These are phyloP conservation scores for Sebastes reedi DNA, from an alignment of 2,797 vertebrate genomes.

Conservation along the genomic window DNA sequence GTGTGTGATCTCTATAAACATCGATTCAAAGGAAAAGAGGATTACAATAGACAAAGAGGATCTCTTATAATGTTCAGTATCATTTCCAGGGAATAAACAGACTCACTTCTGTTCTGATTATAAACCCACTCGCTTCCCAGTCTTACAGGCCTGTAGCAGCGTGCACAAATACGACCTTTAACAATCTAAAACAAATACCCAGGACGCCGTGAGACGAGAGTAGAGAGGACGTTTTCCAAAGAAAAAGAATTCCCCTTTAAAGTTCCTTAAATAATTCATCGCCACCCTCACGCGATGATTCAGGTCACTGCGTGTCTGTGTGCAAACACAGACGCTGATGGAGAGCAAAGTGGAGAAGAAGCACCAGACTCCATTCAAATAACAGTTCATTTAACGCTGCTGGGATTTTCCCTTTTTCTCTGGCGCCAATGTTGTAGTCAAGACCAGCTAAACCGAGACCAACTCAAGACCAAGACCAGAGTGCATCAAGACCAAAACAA, in stretches of 20 bases:
- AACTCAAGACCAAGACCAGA: too few relatives aligned
- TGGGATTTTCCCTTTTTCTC: neutral
- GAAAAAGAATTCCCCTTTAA: constrained; percentile 14
- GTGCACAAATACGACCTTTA: neutral
- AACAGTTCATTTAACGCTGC: neutral
- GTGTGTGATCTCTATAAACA: neutral
- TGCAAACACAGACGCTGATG: neutral
- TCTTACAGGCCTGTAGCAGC: neutral
- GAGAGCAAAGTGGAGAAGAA: neutral
- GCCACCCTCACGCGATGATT: neutral
- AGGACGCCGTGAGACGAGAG: neutral
- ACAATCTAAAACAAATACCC: neutral
- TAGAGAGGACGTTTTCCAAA: neutral
- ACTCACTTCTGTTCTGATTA: neutral
- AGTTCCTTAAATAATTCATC: constrained; percentile 27
- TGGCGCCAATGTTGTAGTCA: too few relatives aligned
- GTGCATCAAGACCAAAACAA: too few relatives aligned
- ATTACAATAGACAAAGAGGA: constrained; percentile 3
- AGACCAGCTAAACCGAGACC: too few relatives aligned
- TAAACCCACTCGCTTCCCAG: neutral
- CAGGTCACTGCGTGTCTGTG: constrained; percentile 21
- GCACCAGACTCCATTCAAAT: constrained; percentile 7
- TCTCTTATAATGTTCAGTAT: neutral
- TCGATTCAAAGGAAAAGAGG: neutral
- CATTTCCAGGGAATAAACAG: neutral